phyloP scores from a whole-genome alignment of 2,888 invertebrate genomes.

The Agrotis segetum region DNA sequence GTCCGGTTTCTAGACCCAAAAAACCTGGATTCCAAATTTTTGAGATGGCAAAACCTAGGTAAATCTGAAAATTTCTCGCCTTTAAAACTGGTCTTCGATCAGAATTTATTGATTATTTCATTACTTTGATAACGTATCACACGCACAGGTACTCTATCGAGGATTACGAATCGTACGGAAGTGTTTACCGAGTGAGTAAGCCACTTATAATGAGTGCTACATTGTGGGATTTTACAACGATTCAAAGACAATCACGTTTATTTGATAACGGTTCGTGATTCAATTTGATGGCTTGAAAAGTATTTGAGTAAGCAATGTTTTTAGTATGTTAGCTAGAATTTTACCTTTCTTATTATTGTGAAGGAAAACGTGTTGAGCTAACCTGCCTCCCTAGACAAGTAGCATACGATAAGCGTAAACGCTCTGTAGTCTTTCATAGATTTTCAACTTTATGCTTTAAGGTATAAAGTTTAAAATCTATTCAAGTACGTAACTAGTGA shows the following conservation, averaged over 20 bases:
- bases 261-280: conserved; percentile 16
- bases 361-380: too few species aligned
- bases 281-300: not conserved
- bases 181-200: conserved; percentile 48
- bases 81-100: not conserved
- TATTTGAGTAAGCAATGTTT: not conserved
- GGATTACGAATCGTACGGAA: conserved; percentile 37
- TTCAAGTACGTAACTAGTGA: too few species aligned
- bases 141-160: not conserved
- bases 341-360: too few species aligned
- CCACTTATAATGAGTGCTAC: conserved; percentile 35
- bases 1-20: too few species aligned
- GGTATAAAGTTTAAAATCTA: too few species aligned
- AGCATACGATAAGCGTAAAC: too few species aligned
- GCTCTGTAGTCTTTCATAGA: too few species aligned
- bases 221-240: conserved; percentile 33
- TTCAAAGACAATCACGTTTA: conserved; percentile 36
- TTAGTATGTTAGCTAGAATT: not conserved
- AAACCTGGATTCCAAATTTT: too few species aligned
- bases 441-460: too few species aligned
- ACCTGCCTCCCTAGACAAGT: too few species aligned
- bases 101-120: conserved; percentile 26
- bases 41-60: not conserved
- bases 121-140: conserved; percentile 33
- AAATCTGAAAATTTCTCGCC: conserved; percentile 1